These are phyloP conservation scores for Natrix natrix DNA, from an alignment of 2,797 vertebrate genomes.

Conservation along the genomic window DNA sequence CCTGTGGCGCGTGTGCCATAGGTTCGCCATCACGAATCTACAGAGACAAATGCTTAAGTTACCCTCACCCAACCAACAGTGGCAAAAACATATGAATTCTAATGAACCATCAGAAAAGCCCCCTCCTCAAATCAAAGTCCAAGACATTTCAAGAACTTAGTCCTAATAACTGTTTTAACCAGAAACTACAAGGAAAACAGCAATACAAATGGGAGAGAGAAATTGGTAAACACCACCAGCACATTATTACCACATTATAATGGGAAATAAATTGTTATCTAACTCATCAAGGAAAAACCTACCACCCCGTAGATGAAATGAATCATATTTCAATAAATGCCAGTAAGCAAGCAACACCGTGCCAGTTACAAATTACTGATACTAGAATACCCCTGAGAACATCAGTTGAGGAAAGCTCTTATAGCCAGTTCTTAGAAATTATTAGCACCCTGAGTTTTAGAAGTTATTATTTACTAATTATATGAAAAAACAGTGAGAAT, in stretches of 20 bases:
- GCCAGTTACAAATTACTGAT: neutral
- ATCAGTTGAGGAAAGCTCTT: neutral
- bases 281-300: neutral
- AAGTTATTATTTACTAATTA: neutral
- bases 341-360: neutral
- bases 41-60: neutral
- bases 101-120: constrained; percentile 30
- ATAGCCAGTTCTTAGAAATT: neutral
- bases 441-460: neutral
- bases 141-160: neutral
- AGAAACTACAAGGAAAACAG: constrained; percentile 17
- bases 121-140: neutral
- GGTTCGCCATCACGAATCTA: too few relatives aligned
- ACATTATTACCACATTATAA: neutral
- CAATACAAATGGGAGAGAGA: neutral
- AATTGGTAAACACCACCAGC: neutral
- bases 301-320: neutral
- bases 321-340: neutral
- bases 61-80: neutral
- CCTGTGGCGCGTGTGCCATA: too few relatives aligned
- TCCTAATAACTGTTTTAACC: neutral
- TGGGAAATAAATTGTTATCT: neutral
- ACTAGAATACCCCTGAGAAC: neutral
- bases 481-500: neutral
- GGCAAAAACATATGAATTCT: neutral